Percentiles rank a stretch among this genome's conserved stretches.
These are phyloP conservation scores for Cartodere bifasciata DNA, from an alignment of 2,888 invertebrate species.

Conservation along the genomic window DNA sequence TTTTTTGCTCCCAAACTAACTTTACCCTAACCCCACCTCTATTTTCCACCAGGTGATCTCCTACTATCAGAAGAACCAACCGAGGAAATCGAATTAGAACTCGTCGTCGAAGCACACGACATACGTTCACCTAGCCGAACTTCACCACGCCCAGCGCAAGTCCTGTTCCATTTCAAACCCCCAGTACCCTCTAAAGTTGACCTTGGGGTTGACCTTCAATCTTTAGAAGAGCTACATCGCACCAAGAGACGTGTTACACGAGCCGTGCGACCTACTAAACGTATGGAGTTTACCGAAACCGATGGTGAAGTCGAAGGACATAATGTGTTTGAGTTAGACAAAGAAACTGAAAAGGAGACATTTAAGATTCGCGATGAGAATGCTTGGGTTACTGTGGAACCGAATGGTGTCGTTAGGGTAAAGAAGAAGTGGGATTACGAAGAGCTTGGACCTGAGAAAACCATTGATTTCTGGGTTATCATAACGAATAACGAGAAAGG, in stretches of 20 bases:
- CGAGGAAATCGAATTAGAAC: constrained; percentile 42
- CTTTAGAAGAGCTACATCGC: constrained; percentile 42
- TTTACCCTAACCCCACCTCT: no score
- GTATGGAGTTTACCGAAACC: constrained; percentile 82
- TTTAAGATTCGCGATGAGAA: constrained; percentile 90
- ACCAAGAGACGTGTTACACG: constrained; percentile 72
- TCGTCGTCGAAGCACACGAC: constrained; percentile 75
- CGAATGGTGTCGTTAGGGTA: constrained; percentile 82
- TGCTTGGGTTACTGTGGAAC: constrained; percentile 86
- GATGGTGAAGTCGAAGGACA: constrained; percentile 82
- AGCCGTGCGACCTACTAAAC: constrained; percentile 87
- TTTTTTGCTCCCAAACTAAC: no score
- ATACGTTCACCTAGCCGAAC: constrained; percentile 59
- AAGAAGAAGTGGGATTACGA: constrained; percentile 97
- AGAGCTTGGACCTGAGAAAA: constrained; percentile 85
- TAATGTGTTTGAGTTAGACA: constrained; percentile 79
- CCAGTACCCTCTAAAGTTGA: constrained; percentile 41
- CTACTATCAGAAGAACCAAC: constrained; percentile 70
- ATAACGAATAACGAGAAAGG: constrained; percentile 82
- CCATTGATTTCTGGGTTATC: constrained; percentile 92
- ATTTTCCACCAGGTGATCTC: no score
- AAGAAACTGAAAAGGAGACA: constrained; percentile 83
- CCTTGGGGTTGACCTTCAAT: constrained; percentile 42
- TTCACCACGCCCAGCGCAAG: constrained; percentile 58
- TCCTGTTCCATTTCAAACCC: constrained; percentile 59